These are phyloP conservation scores for Torymus tubicola DNA, from an alignment of 2,888 invertebrate species.

Conservation along the genomic window DNA sequence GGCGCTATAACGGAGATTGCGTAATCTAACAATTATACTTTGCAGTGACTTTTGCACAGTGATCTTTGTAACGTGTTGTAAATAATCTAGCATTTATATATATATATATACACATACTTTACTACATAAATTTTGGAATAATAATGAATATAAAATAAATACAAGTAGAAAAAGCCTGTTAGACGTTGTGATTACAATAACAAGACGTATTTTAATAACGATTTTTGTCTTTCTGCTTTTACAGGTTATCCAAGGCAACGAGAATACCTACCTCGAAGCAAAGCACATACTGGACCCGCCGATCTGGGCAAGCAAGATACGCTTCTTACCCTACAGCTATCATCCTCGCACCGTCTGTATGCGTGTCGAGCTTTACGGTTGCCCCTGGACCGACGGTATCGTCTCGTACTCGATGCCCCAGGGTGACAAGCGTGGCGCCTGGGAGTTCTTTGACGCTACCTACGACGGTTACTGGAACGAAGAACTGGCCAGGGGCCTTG, in stretches of 20 bases:
- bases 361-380: slow-evolving; percentile 93
- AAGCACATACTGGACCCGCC: slow-evolving; percentile 88
- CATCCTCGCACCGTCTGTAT: slow-evolving; percentile 92
- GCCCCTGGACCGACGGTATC: slow-evolving; percentile 89
- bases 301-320: slow-evolving; percentile 89
- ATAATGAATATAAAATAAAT: no score
- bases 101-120: no score
- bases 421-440: slow-evolving; percentile 88
- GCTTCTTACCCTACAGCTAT: slow-evolving; percentile 90
- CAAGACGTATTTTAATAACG: no score
- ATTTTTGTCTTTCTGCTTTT: neutral
- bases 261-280: slow-evolving; percentile 90
- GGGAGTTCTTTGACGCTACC: slow-evolving; percentile 89
- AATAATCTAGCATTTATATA: no score
- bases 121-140: no score
- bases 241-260: slow-evolving; percentile 89
- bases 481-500: slow-evolving; percentile 86
- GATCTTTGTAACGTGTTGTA: no score
- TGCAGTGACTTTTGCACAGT: no score
- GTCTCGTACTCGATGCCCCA: slow-evolving; percentile 92
- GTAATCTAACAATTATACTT: no score
- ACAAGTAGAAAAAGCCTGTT: no score
- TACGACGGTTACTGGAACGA: slow-evolving; percentile 92
- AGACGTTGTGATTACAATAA: no score
- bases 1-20: no score